Percentiles rank a stretch among this genome's conserved stretches.
phyloP scores from a whole-genome alignment of 2,888 invertebrate species.

The Reticulitermes lucifugus region DNA sequence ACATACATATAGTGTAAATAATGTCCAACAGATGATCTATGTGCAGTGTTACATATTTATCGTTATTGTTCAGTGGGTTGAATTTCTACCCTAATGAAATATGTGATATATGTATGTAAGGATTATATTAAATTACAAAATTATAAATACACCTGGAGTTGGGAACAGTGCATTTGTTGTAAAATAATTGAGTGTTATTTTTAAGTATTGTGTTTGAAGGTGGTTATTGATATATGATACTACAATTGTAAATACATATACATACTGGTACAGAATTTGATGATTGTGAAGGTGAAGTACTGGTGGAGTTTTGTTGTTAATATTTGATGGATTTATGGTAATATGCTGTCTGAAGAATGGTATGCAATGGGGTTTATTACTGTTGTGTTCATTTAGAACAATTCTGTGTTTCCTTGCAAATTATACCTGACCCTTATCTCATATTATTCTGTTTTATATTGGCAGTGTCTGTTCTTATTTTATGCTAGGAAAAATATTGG shows the following conservation, averaged over 20 bases:
- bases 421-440: no score
- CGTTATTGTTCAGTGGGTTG: neutral
- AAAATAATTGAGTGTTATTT: neutral
- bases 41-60: neutral
- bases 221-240: slow-evolving; percentile 1
- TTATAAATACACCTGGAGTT: neutral
- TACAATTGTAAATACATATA: neutral
- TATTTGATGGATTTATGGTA: neutral
- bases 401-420: no score
- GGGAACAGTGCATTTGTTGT: neutral
- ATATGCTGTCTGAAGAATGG: neutral
- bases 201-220: neutral
- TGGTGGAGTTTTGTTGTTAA: neutral
- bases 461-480: no score
- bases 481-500: no score
- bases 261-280: neutral
- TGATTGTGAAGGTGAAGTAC: neutral
- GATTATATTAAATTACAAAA: neutral
- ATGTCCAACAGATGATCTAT: neutral
- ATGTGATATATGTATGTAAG: slow-evolving; percentile 2
- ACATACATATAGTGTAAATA: no score
- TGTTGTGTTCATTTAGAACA: no score
- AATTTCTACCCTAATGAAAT: neutral
- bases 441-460: no score
- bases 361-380: no score